Percentiles rank a stretch among this genome's conserved stretches.
These are phyloP conservation scores for Spodoptera picta DNA, from an alignment of 2,888 invertebrate genomes.

Conservation along the genomic window DNA sequence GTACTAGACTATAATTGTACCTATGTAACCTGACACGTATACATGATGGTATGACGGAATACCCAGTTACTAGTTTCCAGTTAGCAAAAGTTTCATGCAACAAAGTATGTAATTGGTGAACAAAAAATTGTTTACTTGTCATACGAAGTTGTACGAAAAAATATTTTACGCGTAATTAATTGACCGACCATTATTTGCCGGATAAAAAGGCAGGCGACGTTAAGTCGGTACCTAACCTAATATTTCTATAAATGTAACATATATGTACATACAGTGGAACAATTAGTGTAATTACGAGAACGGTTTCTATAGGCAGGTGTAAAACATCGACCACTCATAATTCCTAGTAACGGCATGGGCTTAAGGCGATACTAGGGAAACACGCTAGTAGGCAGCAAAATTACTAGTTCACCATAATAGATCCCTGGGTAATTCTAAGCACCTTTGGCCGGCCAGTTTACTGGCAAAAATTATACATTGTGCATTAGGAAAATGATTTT, in stretches of 20 bases:
- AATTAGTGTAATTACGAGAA: conserved; percentile 84
- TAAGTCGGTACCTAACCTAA: conserved; percentile 50
- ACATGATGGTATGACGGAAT: background rate
- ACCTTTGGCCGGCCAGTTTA: conserved; percentile 75
- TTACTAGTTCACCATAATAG: conserved; percentile 81
- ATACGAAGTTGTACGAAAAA: conserved; percentile 23
- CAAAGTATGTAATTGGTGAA: background rate
- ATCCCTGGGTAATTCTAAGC: conserved; percentile 80
- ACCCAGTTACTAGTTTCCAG: conserved; percentile 11
- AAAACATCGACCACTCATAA: conserved; percentile 79
- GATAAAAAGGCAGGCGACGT: conserved; percentile 50
- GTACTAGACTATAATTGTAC: conserved; percentile 20
- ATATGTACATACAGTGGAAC: conserved; percentile 64
- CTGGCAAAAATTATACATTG: conserved; percentile 63
- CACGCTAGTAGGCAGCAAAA: conserved; percentile 82
- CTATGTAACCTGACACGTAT: conserved; percentile 5
- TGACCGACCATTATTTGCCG: conserved; percentile 22
- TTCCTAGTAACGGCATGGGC: conserved; percentile 84
- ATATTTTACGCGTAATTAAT: conserved; percentile 32
- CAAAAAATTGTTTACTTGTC: conserved; percentile 31
- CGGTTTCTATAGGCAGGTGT: conserved; percentile 85
- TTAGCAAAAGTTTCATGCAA: conserved; percentile 17
- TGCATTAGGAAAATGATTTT: conserved; percentile 49
- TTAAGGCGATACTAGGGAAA: conserved; percentile 83
- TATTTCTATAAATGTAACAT: conserved; percentile 60